Conservation (phyloP, 2,113 vertebrate species). For the Motacilla alba region DNA sequence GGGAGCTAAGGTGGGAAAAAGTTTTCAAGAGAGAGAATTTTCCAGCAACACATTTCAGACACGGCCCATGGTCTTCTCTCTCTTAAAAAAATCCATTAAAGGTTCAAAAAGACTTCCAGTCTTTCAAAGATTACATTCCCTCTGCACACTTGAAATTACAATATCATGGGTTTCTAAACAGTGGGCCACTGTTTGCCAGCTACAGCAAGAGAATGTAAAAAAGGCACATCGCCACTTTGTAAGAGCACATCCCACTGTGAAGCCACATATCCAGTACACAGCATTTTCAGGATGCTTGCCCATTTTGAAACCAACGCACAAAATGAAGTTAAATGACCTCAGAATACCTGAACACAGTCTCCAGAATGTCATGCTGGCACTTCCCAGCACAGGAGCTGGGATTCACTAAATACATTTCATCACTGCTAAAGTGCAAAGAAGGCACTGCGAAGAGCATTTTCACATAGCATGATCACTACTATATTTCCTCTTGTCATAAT, state of each 20-base stretch:
- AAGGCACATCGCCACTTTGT: neutral
- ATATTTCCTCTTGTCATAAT: neutral
- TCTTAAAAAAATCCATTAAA: constrained; percentile 16
- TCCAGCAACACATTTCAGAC: neutral
- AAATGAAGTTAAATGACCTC: neutral
- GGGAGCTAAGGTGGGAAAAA: neutral
- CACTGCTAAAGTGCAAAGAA: neutral
- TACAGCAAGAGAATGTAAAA: neutral
- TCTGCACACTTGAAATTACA: neutral
- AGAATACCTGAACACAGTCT: neutral
- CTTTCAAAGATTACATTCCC: neutral
- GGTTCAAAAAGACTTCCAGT: neutral
- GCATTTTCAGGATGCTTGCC: neutral
- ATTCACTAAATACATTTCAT: neutral
- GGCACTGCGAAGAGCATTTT: neutral
- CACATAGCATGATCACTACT: neutral
- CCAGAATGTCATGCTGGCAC: neutral
- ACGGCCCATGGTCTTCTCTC: neutral
- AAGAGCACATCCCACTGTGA: neutral
- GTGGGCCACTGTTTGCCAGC: neutral
- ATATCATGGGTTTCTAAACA: neutral
- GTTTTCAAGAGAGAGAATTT: neutral
- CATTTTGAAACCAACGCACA: neutral
- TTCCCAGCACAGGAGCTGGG: neutral
- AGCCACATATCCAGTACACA: neutral